Evolutionary conservation across 2,888 invertebrate genomes (phyloP), one percentile per base, ranked within the genome.

Genomic region (Latheticus oryzae): DNA sequence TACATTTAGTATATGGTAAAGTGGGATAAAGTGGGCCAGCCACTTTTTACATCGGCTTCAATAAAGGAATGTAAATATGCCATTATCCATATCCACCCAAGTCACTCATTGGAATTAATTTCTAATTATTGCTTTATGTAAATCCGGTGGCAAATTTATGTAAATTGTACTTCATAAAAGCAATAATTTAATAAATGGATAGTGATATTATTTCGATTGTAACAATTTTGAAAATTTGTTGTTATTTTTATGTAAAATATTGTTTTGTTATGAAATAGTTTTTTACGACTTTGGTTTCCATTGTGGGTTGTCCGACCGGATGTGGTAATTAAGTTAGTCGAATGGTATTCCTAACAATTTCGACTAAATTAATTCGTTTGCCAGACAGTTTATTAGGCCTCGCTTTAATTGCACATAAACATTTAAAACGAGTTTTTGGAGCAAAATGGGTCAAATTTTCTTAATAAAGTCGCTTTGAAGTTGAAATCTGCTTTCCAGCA

Each of bases 271-370:
- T n/a, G n/a, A n/a, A n/a, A n/a, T n/a, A n/a, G 15, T 17, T 30
- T 53, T 43, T 38, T 38, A 24, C 12, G n/a, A 3, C 11, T 28
- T 15, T 23, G 16, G 17, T 17, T 21, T 33, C 33, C 11, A 12
- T 43, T 54, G 45, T 54, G 47, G 54, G 17, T 32, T 38, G 40
- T 50, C 56, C 51, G 51, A 28, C 64, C 65, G 69, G 69, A 69
- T 67, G 69, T 60, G 67, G 67, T 65, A 66, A 67, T 69, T 67
- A 67, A 65, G 58, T 59, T 65, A 66, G 58, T 60, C 58, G 63
- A 67, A 64, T 64, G 64, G 63, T 63, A 63, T 66, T 67, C 62
- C 61, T 62, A 61, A 59, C 63, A 60, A 66, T 64, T 61, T 59
- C 54, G 56, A 57, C 59, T 62, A 60, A 63, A 67, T 65, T 65